Base-by-base conservation (phyloP, 2,797 vertebrate genomes). In the Lacerta bilineata region DNA sequence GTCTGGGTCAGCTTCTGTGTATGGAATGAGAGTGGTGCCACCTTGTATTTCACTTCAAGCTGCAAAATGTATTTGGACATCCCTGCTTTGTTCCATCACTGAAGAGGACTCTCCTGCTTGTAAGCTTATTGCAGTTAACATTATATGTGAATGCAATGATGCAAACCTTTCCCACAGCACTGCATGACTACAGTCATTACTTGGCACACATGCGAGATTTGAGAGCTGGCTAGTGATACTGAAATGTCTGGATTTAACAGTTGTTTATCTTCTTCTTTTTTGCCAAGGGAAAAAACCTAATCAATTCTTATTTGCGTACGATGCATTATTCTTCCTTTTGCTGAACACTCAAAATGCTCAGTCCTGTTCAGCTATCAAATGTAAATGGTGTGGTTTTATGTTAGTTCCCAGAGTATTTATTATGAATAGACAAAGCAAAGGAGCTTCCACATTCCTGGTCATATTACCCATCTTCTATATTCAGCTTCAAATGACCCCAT, bases 381-480 rank as follows among this genome's bases (percentile, higher is more conserved):
- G n/a, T 18, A 50, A 82, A 46, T 50, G n/a, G 7, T 6, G 1
- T 4, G 0, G 10, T 68, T 9, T 68, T 87, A 74, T 23, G 29
- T 83, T 83, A 4, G 2, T 0, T 33, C 87, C 81, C 85, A 87
- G 29, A 55, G 11, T 29, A 61, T 8, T 33, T 29, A 64, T 9
- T 36, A 20, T 25, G 15, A 36, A 46, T 25, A 55, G 64, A 74
- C 10, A 87, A 80, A 81, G 39, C 59, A 87, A 66, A 25, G 27
- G 27, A 27, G 41, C 72, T 91, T 91, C 86, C 18, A 84, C 17
- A 8, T 20, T 0, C 78, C 39, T 29, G 23, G 8, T 2, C 29
- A 10, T 90, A 55, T 55, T 89, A 13, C n/a, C 29, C 36, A 39
- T 69, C 86, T 59, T 87, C 78, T 87, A 69, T n/a, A 33, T 72